phyloP scores from a whole-genome alignment of 2,797 vertebrate genomes.

The Mallotus villosus region DNA sequence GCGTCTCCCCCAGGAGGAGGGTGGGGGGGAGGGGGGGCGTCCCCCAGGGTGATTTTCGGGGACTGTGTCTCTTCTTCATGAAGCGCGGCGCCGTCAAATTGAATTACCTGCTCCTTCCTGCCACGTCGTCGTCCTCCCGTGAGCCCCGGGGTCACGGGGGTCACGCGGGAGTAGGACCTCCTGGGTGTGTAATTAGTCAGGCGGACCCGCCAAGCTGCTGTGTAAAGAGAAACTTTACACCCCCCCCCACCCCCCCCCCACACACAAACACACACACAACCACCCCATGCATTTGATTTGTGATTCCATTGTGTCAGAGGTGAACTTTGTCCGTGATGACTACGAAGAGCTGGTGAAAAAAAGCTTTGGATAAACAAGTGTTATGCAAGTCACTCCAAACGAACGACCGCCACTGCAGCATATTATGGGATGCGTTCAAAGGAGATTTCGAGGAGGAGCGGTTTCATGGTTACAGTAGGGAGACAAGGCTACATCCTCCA shows the following conservation, averaged over 20 bases:
- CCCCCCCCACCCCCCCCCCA: not conserved
- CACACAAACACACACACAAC: not conserved
- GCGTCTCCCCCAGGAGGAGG: not conserved
- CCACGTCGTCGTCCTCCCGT: not conserved
- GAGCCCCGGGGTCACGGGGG: conserved; percentile 8
- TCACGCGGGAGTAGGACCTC: not conserved
- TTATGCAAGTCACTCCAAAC: not conserved
- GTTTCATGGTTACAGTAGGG: not conserved
- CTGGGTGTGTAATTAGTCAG: not conserved
- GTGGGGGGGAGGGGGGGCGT: too few species aligned
- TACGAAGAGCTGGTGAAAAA: too few species aligned
- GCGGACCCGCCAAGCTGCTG: too few species aligned
- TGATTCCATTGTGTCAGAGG: conserved; percentile 6
- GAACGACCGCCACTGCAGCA: too few species aligned
- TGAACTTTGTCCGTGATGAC: conserved; percentile 1
- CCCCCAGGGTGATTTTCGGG: conserved; percentile 1
- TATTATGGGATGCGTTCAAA: not conserved
- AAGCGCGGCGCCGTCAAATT: conserved; percentile 28
- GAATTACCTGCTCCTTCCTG: conserved; percentile 24
- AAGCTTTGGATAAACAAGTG: conserved; percentile 13
- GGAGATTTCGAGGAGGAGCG: not conserved
- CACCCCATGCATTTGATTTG: not conserved
- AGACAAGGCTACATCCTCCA: not conserved
- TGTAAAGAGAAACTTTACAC: too few species aligned
- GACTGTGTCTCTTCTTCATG: conserved; percentile 20